Conservation (phyloP, 2,797 vertebrate species). For the Chromobotia macracanthus region DNA sequence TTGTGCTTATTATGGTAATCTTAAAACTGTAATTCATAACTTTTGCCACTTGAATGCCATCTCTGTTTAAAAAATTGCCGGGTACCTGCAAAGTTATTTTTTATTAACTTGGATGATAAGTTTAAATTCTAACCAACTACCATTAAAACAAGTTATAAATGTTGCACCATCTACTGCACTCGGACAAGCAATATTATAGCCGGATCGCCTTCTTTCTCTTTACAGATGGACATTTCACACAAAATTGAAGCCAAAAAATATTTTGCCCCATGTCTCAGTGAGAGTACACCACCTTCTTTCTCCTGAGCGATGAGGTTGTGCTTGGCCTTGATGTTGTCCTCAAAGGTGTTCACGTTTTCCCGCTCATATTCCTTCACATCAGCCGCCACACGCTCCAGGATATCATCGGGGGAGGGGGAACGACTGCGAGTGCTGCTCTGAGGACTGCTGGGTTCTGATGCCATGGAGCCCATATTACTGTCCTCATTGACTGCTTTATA, state of each 20-base stretch:
- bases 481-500: slow-evolving; percentile 89
- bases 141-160: too few relatives aligned
- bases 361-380: slow-evolving; percentile 97
- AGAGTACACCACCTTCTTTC: slow-evolving; percentile 85
- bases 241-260: neutral
- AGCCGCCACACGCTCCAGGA: slow-evolving; percentile 92
- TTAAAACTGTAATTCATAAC: too few relatives aligned
- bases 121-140: too few relatives aligned
- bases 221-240: too few relatives aligned
- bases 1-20: too few relatives aligned
- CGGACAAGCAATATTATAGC: too few relatives aligned
- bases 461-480: slow-evolving; percentile 84
- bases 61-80: too few relatives aligned
- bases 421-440: slow-evolving; percentile 94
- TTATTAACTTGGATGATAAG: too few relatives aligned
- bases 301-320: slow-evolving; percentile 95
- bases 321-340: slow-evolving; percentile 95
- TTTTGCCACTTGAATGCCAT: too few relatives aligned
- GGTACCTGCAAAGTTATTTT: too few relatives aligned
- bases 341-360: slow-evolving; percentile 95
- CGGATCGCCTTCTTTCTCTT: too few relatives aligned
- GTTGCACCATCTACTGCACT: too few relatives aligned
- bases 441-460: slow-evolving; percentile 94
- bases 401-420: slow-evolving; percentile 94
- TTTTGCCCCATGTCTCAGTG: neutral